A percentile compares a stretch with the other conserved stretches of the same genome.
Evolutionary conservation across 2,113 vertebrate species (phyloP).

Genomic region (Lycocorax pyrrhopterus): DNA sequence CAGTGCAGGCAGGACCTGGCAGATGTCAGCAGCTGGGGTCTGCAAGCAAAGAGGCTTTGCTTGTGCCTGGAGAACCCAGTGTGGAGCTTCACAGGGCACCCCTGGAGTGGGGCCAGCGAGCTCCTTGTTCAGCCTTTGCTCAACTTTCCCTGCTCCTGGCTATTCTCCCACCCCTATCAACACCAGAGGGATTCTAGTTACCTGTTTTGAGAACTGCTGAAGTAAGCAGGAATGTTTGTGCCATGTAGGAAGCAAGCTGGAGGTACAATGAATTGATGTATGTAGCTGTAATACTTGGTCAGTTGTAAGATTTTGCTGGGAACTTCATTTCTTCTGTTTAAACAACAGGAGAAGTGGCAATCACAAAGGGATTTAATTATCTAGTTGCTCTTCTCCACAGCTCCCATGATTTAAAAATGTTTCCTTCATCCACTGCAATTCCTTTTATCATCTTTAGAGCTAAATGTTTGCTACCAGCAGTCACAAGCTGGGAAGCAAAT

Average conservation of each 20-base stretch:
- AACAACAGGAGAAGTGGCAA: not conserved
- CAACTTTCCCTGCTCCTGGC: not conserved
- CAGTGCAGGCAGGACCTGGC: not conserved
- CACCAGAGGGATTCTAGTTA: not conserved
- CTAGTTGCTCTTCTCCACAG: not conserved
- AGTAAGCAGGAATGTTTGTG: not conserved
- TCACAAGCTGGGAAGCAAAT: not conserved
- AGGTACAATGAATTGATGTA: not conserved
- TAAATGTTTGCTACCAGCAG: not conserved
- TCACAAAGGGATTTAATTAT: not conserved
- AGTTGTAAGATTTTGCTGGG: not conserved
- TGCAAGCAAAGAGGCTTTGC: not conserved
- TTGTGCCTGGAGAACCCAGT: accelerated
- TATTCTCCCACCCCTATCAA: not conserved
- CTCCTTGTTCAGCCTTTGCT: not conserved
- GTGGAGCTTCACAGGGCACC: not conserved
- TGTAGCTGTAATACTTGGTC: not conserved
- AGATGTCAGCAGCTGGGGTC: not conserved
- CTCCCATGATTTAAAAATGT: not conserved
- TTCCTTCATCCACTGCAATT: not conserved
- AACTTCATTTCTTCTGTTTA: not conserved
- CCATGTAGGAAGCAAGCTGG: not conserved
- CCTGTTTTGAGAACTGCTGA: not conserved
- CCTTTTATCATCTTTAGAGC: not conserved
- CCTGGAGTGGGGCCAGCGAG: not conserved